Evolutionary conservation across 2,113 vertebrate species (phyloP).

Genomic region (Silurus meridionalis): DNA sequence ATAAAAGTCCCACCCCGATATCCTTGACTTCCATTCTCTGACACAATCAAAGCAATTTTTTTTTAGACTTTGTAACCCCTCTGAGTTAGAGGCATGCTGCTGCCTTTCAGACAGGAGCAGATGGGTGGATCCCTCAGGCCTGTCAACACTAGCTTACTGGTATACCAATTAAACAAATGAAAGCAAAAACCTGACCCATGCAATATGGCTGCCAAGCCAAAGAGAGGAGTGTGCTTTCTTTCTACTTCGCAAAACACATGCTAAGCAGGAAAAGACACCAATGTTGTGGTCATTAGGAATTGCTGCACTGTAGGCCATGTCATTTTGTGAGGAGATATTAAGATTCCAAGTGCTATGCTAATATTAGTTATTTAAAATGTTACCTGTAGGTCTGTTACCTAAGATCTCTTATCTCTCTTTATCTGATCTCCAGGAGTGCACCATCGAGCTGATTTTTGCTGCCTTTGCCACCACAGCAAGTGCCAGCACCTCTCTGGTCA

Average conservation of each 20-base stretch:
- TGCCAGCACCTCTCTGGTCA: constrained; percentile 93
- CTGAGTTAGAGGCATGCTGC: not conserved
- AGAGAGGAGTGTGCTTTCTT: not conserved
- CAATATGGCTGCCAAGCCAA: constrained; percentile 37
- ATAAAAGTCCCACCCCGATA: not conserved
- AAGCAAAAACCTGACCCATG: constrained; percentile 38
- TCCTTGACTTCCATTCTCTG: not conserved
- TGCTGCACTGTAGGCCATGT: not conserved
- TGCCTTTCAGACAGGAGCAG: constrained; percentile 21
- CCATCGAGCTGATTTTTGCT: constrained; percentile 95
- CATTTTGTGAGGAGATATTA: not conserved
- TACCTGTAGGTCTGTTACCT: not conserved
- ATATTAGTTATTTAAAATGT: not conserved
- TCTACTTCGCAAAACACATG: not conserved
- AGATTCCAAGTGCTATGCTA: not conserved
- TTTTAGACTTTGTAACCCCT: constrained; percentile 16
- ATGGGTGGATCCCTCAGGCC: constrained; percentile 38
- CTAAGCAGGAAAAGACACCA: constrained; percentile 1
- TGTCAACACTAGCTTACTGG: constrained; percentile 36
- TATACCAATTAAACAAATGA: constrained; percentile 40
- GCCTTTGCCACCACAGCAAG: constrained; percentile 95
- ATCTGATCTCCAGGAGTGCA: constrained; percentile 79
- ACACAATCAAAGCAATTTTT: constrained; percentile 30
- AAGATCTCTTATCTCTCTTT: not conserved
- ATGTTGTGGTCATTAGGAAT: not conserved